A percentile compares a stretch with the other conserved stretches of the same genome.
Conservation (phyloP, 1,140 invertebrate species). For the Drosophila insularis region DNA sequence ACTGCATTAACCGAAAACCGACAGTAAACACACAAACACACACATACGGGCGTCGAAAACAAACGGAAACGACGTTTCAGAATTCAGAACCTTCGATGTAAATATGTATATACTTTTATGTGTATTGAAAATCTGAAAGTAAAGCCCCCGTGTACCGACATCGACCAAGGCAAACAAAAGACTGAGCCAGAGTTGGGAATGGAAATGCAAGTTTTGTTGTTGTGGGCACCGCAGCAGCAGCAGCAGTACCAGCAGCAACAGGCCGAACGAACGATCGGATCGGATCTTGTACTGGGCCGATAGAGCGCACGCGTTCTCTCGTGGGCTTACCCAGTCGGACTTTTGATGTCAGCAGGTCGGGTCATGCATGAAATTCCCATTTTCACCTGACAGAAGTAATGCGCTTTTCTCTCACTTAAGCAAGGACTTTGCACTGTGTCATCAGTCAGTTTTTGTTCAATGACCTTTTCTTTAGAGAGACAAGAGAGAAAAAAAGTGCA, state of each 20-base stretch:
- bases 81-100: constrained; percentile 51
- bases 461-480: no score
- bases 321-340: constrained; percentile 4
- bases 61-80: constrained; percentile 30
- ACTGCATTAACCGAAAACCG: constrained; percentile 33
- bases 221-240: constrained; percentile 47
- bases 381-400: neutral
- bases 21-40: neutral
- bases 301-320: constrained; percentile 11
- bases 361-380: neutral
- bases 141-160: constrained; percentile 49
- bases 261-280: constrained; percentile 31
- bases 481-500: no score
- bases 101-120: neutral
- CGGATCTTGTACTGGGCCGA: constrained; percentile 38
- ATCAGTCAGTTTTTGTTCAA: no score
- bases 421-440: no score
- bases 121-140: constrained; percentile 7
- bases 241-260: constrained; percentile 43
- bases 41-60: no score
- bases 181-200: constrained; percentile 48
- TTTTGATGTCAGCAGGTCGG: neutral
- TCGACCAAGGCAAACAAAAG: constrained; percentile 64
- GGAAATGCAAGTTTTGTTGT: constrained; percentile 55
- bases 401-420: no score